phyloP scores from a whole-genome alignment of 2,888 invertebrate genomes.

The Cephus nigrinus region DNA sequence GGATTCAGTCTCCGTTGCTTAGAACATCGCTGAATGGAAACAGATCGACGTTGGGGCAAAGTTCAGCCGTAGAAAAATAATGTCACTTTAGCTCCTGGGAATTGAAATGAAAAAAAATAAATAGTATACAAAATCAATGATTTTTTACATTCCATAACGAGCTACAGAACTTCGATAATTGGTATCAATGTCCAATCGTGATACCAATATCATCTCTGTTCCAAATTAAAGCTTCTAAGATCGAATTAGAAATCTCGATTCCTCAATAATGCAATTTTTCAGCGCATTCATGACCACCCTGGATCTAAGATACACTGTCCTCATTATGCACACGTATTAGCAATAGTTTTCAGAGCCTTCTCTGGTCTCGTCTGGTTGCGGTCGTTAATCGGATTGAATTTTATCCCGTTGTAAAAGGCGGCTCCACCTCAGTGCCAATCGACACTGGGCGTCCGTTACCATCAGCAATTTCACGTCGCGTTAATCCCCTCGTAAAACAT shows the following conservation, averaged over 20 bases:
- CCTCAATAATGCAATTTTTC: too few relatives aligned
- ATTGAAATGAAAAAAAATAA: neutral
- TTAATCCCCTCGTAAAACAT: neutral
- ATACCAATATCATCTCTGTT: neutral
- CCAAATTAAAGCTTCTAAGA: neutral
- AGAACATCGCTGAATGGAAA: neutral
- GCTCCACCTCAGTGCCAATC: neutral
- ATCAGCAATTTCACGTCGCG: neutral
- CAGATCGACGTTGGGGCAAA: neutral
- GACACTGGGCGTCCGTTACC: neutral
- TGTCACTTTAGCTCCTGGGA: neutral
- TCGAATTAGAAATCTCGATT: neutral
- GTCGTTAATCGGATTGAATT: neutral
- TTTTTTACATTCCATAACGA: neutral
- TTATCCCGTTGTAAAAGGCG: neutral
- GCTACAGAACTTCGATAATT: neutral
- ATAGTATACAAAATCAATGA: neutral
- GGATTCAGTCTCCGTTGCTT: neutral
- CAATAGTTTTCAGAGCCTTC: neutral
- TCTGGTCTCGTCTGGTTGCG: neutral
- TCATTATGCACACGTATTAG: neutral
- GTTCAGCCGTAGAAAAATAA: neutral
- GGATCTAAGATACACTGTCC: too few relatives aligned
- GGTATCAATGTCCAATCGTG: neutral
- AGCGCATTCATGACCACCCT: too few relatives aligned